phyloP scores from a whole-genome alignment of 2,888 invertebrate species.

The Syritta pipiens region DNA sequence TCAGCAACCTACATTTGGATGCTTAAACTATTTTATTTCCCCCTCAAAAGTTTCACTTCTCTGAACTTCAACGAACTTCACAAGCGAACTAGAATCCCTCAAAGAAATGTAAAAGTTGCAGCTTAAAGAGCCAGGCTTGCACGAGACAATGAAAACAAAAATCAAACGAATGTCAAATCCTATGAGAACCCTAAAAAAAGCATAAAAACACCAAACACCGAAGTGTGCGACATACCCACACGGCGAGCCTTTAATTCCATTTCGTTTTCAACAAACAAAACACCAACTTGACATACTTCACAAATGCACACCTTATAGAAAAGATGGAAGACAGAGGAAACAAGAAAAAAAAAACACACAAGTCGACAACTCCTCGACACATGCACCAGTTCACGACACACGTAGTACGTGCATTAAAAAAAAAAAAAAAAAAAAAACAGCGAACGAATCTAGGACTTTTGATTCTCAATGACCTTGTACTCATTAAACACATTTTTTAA shows the following conservation, averaged over 20 bases:
- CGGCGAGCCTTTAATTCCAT: slow-evolving; percentile 57
- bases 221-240: slow-evolving; percentile 28
- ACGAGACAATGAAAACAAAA: neutral
- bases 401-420: slow-evolving; percentile 32
- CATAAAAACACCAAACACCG: slow-evolving; percentile 5
- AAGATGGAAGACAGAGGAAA: slow-evolving; percentile 22
- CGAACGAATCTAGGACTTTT: slow-evolving; percentile 65
- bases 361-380: slow-evolving; percentile 60
- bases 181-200: slow-evolving; percentile 19
- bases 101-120: slow-evolving; percentile 56
- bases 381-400: slow-evolving; percentile 55
- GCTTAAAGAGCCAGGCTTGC: slow-evolving; percentile 33
- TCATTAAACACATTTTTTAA: slow-evolving; percentile 62
- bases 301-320: slow-evolving; percentile 44
- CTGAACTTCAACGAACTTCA: neutral
- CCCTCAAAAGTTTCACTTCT: neutral
- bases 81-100: slow-evolving; percentile 14
- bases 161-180: slow-evolving; percentile 57
- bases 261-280: slow-evolving; percentile 59
- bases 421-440: slow-evolving; percentile 1
- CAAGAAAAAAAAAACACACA: slow-evolving; percentile 13
- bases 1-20: slow-evolving; percentile 11
- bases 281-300: slow-evolving; percentile 67
- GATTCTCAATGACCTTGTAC: slow-evolving; percentile 68
- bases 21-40: neutral